A percentile compares a stretch with the other conserved stretches of the same genome.
Evolutionary conservation across 2,797 vertebrate genomes (phyloP).

Genomic region (Brachyalestes nurse): DNA sequence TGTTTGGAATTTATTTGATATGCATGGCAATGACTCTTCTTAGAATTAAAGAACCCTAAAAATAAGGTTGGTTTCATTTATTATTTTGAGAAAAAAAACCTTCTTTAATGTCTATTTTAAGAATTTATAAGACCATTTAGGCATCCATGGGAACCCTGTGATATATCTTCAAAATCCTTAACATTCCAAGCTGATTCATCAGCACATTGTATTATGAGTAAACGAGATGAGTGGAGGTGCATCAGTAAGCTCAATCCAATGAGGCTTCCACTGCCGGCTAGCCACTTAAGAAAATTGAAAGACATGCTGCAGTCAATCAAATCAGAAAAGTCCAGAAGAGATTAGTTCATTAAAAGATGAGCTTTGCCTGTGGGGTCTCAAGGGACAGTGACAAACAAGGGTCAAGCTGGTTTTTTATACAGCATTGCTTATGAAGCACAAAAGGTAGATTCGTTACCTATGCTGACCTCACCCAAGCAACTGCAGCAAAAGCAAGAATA

Average conservation of each 20-base stretch:
- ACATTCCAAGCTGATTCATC: background rate
- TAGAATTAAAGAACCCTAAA: too few species aligned
- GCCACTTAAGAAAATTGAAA: conserved; percentile 63
- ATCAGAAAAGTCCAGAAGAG: conserved; percentile 50
- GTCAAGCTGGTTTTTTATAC: conserved; percentile 55
- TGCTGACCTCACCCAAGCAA: conserved; percentile 64
- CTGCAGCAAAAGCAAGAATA: conserved; percentile 51
- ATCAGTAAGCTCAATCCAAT: conserved; percentile 27
- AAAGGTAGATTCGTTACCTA: conserved; percentile 34
- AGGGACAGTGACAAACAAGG: conserved; percentile 50
- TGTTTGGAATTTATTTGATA: too few species aligned
- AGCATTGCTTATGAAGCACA: conserved; percentile 62
- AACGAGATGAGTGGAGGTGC: conserved; percentile 3
- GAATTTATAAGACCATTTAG: background rate
- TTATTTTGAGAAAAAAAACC: too few species aligned
- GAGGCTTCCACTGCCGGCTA: conserved; percentile 18
- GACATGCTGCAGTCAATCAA: conserved; percentile 53
- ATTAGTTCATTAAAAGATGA: conserved; percentile 43
- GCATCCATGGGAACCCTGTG: background rate
- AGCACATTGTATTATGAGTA: conserved; percentile 16
- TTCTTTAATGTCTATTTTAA: too few species aligned
- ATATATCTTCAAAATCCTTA: too few species aligned
- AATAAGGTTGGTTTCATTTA: too few species aligned
- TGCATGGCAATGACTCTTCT: too few species aligned
- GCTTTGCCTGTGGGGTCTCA: conserved; percentile 39